Evolutionary conservation across 1,140 invertebrate species (phyloP), one percentile per base, ranked within the genome.

Genomic region (Drosophila parabipectinata): DNA sequence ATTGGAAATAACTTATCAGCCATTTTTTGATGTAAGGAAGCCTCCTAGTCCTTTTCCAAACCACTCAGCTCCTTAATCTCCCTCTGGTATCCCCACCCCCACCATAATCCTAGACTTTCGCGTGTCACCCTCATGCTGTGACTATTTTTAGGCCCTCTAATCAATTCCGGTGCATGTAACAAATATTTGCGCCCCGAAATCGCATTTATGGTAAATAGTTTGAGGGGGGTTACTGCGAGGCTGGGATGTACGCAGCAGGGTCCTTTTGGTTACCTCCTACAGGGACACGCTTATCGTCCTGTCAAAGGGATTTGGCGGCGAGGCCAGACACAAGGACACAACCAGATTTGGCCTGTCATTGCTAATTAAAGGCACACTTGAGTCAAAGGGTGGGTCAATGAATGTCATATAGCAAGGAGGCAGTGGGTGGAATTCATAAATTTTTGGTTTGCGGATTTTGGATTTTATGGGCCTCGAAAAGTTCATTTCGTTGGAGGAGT

Each of bases 111-210:
- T 26, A 32, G 48, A 41, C 48, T 47, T 56, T 69, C 66, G 66
- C 63, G 66, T 69, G 66, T 69, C 51, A 64, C 51, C 7, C 26
- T 21, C 72, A 57, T 57, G 71, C 72, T 66, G 72, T 28, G 71
- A 34, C 71, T 75, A 74, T 66, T 66, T 74, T 74, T 74, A 75
- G 72, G 15, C 21, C 53, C 59, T 37, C 59, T 74, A 74, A 74
- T 74, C 72, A 74, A 74, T 74, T 52, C 72, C 60, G 21, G 45
- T 64, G 72, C 72, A 74, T 74, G 72, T 47, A 74, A 53, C 71
- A 74, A 75, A 75, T 76, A 76, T 76, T 76, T 76, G 72, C 59
- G 53, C 8, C 54, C 53, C 72, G 24, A 76, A 76, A 75, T 75
- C 50, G 72, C 48, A 18, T 28, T 45, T 15, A 44, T 44, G 41